These are phyloP conservation scores for Venusia cambrica DNA, from an alignment of 2,888 invertebrate species.

Conservation along the genomic window DNA sequence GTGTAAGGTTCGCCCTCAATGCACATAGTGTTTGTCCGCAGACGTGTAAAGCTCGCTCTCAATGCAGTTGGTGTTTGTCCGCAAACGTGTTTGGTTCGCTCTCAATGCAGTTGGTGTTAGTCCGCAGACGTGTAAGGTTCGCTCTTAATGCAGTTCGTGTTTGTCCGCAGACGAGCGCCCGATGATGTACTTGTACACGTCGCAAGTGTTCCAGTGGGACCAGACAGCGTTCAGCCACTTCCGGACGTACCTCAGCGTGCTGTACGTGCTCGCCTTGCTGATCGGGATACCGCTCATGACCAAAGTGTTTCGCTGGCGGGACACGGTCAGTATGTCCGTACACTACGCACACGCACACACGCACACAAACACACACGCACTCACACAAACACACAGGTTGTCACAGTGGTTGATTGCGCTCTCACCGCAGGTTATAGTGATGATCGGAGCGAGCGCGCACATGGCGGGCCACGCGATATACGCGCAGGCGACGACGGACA, in stretches of 20 bases:
- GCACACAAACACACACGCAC: too few species aligned
- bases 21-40: too few species aligned
- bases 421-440: constrained; percentile 86
- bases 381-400: too few species aligned
- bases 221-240: constrained; percentile 86
- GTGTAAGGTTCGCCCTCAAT: too few species aligned
- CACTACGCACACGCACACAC: too few species aligned
- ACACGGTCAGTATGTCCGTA: constrained; percentile 82
- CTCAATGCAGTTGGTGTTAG: too few species aligned
- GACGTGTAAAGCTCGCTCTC: too few species aligned
- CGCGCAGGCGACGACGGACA: constrained; percentile 77
- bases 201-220: constrained; percentile 87
- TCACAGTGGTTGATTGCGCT: too few species aligned
- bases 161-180: constrained; percentile 85
- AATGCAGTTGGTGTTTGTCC: too few species aligned
- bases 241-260: constrained; percentile 85
- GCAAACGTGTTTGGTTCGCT: too few species aligned
- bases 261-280: constrained; percentile 87
- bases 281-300: constrained; percentile 87
- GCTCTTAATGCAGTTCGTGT: too few species aligned
- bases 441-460: constrained; percentile 86
- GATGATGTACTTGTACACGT: constrained; percentile 88
- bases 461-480: constrained; percentile 85
- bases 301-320: constrained; percentile 83
- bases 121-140: too few species aligned